Evolutionary conservation across 2,113 vertebrate genomes (phyloP), one percentile per base, ranked within the genome.

Genomic region (Dendrocopos noguchii): DNA sequence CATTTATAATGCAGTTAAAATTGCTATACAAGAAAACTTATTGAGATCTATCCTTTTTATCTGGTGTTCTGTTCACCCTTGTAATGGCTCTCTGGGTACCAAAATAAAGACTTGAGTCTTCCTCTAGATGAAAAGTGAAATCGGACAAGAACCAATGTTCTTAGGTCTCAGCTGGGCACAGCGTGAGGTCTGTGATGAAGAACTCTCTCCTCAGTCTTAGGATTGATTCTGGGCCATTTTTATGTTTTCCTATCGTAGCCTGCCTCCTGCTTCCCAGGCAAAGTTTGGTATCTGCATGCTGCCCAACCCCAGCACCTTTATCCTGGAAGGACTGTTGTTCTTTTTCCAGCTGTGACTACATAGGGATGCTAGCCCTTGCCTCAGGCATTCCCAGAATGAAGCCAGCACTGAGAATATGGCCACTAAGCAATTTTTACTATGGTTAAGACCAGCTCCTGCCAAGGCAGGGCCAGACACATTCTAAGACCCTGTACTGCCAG

Each of bases 181-280:
- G 10, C 25, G 31, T 0, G 0, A 21, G 39, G 27, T 33, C 44
- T 1, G 0, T 42, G n/a, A 21, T 19, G 5, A 3, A 4, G 1
- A 2, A 12, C 14, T 81, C 31, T 89, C 73, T 67, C n/a, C 55
- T 57, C 25, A 47, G 16, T 36, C 9, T 24, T n/a, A 9, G 29
- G 33, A 17, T 64, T n/a, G 60, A 12, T 8, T 66, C 6, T 3
- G 12, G 22, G 6, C 18, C 61, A 18, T 44, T 74, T 74, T 18
- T 27, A 25, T 33, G 25, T 44, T 53, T 53, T 71, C 36, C 25
- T 65, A 29, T 42, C 10, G 27, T 24, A 65, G 11, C 36, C 63
- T 65, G 25, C 15, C 63, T 55, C 52, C 33, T 56, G 36, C 56
- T 63, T 46, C 28, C n/a, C 55, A 19, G 7, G 9, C 36, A 10